A percentile compares a stretch with the other conserved stretches of the same genome.
These are phyloP conservation scores for Liposcelis brunnea DNA, from an alignment of 2,888 invertebrate species.

Conservation along the genomic window DNA sequence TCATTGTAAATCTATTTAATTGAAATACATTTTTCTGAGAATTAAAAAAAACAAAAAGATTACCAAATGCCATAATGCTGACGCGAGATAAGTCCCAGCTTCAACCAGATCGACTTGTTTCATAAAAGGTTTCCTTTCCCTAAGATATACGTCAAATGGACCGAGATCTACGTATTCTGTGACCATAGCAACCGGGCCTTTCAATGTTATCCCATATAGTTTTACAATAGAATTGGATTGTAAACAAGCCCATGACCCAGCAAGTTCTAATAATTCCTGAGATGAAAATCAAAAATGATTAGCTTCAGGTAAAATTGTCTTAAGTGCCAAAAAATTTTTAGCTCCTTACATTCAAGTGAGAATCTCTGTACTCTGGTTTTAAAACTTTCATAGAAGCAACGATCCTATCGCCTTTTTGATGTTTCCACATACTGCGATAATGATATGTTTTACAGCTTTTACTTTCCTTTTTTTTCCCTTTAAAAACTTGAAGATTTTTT, in stretches of 20 bases:
- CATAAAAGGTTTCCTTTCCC: slow-evolving; percentile 25
- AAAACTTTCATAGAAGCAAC: slow-evolving; percentile 66
- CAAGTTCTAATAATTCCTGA: slow-evolving; percentile 51
- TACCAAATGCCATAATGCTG: slow-evolving; percentile 74
- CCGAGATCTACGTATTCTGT: slow-evolving; percentile 65
- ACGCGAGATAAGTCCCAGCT: slow-evolving; percentile 62
- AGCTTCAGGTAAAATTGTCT: not conserved
- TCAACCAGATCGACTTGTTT: slow-evolving; percentile 53
- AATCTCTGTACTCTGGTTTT: slow-evolving; percentile 42
- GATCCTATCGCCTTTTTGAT: slow-evolving; percentile 54
- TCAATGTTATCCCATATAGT: slow-evolving; percentile 58
- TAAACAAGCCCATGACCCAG: slow-evolving; percentile 61
- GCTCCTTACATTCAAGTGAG: slow-evolving; percentile 39
- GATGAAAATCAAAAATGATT: slow-evolving; percentile 8
- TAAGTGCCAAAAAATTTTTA: not conserved
- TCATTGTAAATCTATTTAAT: not conserved
- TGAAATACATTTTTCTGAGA: not conserved
- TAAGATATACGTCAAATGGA: slow-evolving; percentile 54
- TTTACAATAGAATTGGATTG: slow-evolving; percentile 60
- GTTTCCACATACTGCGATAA: slow-evolving; percentile 60
- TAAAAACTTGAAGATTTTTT: slow-evolving; percentile 49
- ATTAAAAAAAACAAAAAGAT: not conserved
- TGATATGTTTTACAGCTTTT: slow-evolving; percentile 45
- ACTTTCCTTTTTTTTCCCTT: slow-evolving; percentile 41
- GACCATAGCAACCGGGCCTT: slow-evolving; percentile 61